Evolutionary conservation across 2,888 invertebrate species (phyloP), one percentile per base, ranked within the genome.

Genomic region (Tetrapedia diversipes): DNA sequence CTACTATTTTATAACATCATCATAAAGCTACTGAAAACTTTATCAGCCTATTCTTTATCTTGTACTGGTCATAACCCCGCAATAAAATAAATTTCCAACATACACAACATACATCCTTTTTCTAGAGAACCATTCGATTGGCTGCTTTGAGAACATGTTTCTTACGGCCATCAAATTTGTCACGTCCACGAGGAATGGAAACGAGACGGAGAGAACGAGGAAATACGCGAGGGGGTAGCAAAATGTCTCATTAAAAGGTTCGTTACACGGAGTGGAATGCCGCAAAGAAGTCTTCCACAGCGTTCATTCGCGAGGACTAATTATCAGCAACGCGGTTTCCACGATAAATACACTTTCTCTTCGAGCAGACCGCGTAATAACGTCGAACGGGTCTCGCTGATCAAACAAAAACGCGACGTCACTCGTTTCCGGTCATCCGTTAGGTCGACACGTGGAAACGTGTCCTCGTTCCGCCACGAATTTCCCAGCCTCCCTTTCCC

Each of bases 391-490:
- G n/a, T 56, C n/a, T 45, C 8, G 8, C 19, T 16, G 16, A 16
- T 39, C 24, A 19, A n/a, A 6, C 1, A 27, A 60, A 53, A 29
- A 60, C 8, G 24, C 65, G 16, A 22, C 63, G 59, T 75, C 76
- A 74, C n/a, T n/a, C n/a, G n/a, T 76, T 83, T 81, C 82, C 85
- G 77, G 73, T 77, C 65, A 61, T 73, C 69, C 67, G 77, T 72
- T 75, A 45, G 59, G 63, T 73, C 80, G 83, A 85, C 84, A 79
- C 69, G 65, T 79, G 81, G 77, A 73, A 68, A 70, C 57, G 49
- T 11, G 57, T 49, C 70, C 60, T 34, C 54, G 24, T n/a, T 27
- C 24, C 41, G 24, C 22, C 47, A 24, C 39, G 66, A 70, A 57
- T 81, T 71, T 66, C 54, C 32, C 8, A 19, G 63, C 41, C 41